Base-by-base conservation (phyloP, 2,888 invertebrate species). In the Amphipoea oculea region DNA sequence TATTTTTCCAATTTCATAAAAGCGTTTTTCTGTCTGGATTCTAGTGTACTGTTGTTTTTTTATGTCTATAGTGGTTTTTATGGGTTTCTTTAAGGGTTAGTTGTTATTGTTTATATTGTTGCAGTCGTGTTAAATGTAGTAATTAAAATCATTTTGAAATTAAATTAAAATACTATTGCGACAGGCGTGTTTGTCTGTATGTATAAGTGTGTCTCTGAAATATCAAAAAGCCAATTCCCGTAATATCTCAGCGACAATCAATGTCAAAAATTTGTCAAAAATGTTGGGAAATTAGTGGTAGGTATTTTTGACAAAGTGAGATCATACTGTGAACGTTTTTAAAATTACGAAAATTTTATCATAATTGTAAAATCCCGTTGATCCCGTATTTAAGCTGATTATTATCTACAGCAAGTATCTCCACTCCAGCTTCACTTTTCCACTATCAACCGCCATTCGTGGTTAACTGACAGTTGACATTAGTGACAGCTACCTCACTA, bases 1-100 rank as follows among this genome's bases (percentile, higher is more conserved):
- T 87, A 85, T 88, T 84, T 86, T 86, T 89, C 82, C 85, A 88
- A 89, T 89, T 88, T 89, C 81, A 89, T 89, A 83, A 86, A 89
- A 89, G 73, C 81, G 78, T 82, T 86, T 60, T 89, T 79, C 73
- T 84, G 62, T 74, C 76, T 81, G 73, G 51, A 60, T 45, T 62
- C 40, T 48, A 73, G 73, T 54, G 23, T 29, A 23, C 29, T 54
- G 42, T 42, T 20, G 23, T 45, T 60, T 40, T 67, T 77, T 29
- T 72, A 57, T 63, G 36, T 45, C 29, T 29, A 12, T 12, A 45
- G 45, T 54, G 14, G 17, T 54, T 68, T n/a, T 11, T 70, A 54
- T 69, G 65, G 65, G 51, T 62, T 84, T 68, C 69, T 79, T 17
- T 20, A n/a, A 12, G 45, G 62, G 45, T 29, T 57, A 20, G 36